These are phyloP conservation scores for Daktulosphaira vitifoliae DNA, from an alignment of 1,140 invertebrate genomes.

Conservation along the genomic window DNA sequence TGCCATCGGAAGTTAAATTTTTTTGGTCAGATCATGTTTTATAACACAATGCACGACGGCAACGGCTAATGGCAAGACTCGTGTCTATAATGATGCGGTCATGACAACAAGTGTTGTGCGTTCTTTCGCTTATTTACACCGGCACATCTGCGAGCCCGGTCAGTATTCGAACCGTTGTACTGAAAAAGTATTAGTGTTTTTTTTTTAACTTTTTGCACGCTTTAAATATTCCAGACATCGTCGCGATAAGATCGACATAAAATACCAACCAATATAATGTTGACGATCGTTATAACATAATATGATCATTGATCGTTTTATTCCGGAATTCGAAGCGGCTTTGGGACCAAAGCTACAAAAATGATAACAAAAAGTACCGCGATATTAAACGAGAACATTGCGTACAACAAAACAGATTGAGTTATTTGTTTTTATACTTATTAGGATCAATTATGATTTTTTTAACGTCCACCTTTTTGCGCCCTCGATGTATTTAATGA, in stretches of 20 bases:
- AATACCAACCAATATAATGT: not conserved
- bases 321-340: conserved; percentile 6
- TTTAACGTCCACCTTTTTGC: not conserved
- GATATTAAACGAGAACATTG: not conserved
- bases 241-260: conserved; percentile 14
- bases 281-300: not conserved
- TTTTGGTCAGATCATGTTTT: not conserved
- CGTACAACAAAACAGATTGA: not conserved
- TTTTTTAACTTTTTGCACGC: not conserved
- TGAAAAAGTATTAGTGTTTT: not conserved
- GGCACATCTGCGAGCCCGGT: not conserved
- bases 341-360: not conserved
- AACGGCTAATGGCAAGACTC: too few relatives aligned
- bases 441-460: not conserved
- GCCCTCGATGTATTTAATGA: not conserved
- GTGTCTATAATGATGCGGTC: not conserved
- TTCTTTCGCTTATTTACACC: not conserved
- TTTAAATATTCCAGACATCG: not conserved
- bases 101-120: conserved; percentile 4
- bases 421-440: conserved; percentile 26
- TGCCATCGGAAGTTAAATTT: conserved; percentile 6
- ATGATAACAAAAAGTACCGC: not conserved
- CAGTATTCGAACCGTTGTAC: not conserved
- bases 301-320: not conserved
- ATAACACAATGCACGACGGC: conserved; percentile 2